Conservation (phyloP, 2,888 invertebrate species). For the Graphium colonna region DNA sequence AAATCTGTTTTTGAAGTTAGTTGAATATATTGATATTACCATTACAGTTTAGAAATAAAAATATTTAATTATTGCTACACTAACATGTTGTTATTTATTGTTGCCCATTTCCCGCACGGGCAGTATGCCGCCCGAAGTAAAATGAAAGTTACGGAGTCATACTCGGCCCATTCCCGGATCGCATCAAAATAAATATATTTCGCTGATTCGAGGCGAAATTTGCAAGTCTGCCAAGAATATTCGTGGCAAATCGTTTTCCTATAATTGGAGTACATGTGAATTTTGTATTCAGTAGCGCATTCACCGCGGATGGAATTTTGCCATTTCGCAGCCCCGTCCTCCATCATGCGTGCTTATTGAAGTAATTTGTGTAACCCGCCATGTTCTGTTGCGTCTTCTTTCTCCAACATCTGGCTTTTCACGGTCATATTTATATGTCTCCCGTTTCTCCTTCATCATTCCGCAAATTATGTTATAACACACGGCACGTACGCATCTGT, state of each 20-base stretch:
- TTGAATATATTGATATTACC: not conserved
- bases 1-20: no score
- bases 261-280: conserved; percentile 80
- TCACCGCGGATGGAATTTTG: conserved; percentile 73
- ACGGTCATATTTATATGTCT: conserved; percentile 17
- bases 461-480: conserved; percentile 2
- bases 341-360: conserved; percentile 77
- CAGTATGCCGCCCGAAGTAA: conserved; percentile 47
- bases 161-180: conserved; percentile 57
- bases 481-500: conserved; percentile 4
- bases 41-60: not conserved
- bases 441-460: not conserved
- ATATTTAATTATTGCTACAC: not conserved
- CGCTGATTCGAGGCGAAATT: conserved; percentile 75
- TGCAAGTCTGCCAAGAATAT: conserved; percentile 81
- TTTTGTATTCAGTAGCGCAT: conserved; percentile 79
- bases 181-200: conserved; percentile 78
- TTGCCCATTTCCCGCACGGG: conserved; percentile 24
- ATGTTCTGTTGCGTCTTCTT: conserved; percentile 31
- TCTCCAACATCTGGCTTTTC: conserved; percentile 14
- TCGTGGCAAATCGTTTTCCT: conserved; percentile 80
- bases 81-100: not conserved
- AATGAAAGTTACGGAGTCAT: conserved; percentile 62
- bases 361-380: conserved; percentile 68
- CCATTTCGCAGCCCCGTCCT: conserved; percentile 70